Base-by-base conservation (phyloP, 2,797 vertebrate genomes). In the Chloroceryle inda region DNA sequence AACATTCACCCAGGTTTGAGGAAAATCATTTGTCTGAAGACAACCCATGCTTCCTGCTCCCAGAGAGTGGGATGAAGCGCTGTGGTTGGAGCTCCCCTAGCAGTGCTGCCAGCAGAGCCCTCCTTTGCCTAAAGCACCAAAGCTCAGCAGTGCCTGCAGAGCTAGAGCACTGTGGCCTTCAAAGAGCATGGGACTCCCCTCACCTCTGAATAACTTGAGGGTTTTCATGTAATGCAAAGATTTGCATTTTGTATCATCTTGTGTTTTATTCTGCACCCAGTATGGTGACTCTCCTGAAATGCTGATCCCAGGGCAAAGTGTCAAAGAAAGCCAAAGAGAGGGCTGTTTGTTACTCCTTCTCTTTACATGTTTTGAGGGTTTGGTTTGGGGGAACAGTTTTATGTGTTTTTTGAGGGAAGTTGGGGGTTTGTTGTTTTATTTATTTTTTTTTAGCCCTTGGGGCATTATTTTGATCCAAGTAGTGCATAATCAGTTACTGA, bases 381-480 rank as follows among this genome's bases (percentile, higher is more conserved):
- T 8, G 3, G 4, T 21, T 24, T 9, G 11, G 17, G 18, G 24
- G 66, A 26, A 6, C 26, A n/a, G 2, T 38, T 88, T 52, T 49
- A 1, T 73, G 13, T 61, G 10, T 0, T 2, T 77, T 64, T 33
- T 53, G 10, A 29, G 13, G 18, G 6, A 4, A 11, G 19, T 23
- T 33, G 29, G 42, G 47, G 7, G 5, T 38, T 79, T 52, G 13
- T 17, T 59, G 17, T 26, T 50, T 49, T 4, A 26, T 35, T 35
- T 35, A 3, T 13, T 13, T 17, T 49, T 59, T 38, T 33, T 13
- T 3, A 9, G 19, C 6, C 62, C 74, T 81, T 27, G 45, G 33
- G 23, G 10, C 38, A 89, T 62, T 2, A 4, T 73, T 95, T 95
- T 85, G 38, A 80, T 52, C 37, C 89, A 55, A 72, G 38, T 38